Percentiles rank a stretch among this genome's conserved stretches.
Evolutionary conservation across 37 sponge, comb jelly and placozoan species (phyloP).

Genomic region (Haliclona indistincta): DNA sequence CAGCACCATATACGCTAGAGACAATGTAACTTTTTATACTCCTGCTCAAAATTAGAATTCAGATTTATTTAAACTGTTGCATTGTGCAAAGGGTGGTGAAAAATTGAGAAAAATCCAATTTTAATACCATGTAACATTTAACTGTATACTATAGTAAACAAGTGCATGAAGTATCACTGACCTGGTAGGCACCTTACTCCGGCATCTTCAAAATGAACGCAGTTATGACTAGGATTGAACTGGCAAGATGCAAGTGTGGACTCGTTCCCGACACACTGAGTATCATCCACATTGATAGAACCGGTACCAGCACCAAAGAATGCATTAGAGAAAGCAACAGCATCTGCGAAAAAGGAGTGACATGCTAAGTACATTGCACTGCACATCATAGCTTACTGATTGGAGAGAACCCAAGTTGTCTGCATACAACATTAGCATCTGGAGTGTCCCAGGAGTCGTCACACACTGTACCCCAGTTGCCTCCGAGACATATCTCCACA

Average conservation of each 20-base stretch:
- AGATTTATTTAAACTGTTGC: no score
- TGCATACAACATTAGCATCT: constrained; percentile 27
- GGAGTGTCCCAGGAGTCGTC: background rate
- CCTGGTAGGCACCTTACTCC: constrained; percentile 34
- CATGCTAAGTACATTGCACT: no score
- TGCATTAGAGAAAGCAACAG: background rate
- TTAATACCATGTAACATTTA: no score
- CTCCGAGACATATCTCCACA: constrained; percentile 1
- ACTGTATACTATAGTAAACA: no score
- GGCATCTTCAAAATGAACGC: constrained; percentile 42
- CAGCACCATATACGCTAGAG: no score
- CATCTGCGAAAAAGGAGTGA: no score
- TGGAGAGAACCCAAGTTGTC: constrained; percentile 14
- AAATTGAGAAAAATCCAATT: no score
- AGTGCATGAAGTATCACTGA: no score
- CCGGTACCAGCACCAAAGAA: constrained; percentile 23
- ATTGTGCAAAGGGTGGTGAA: no score
- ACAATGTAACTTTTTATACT: no score
- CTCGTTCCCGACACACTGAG: constrained; percentile 28
- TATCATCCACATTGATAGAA: constrained; percentile 32
- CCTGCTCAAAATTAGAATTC: no score
- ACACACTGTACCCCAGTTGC: constrained; percentile 19
- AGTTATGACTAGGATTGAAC: background rate
- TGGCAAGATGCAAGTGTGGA: background rate
- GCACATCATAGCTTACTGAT: no score